phyloP scores from a whole-genome alignment of 2,797 vertebrate genomes.

The Platalea minor region DNA sequence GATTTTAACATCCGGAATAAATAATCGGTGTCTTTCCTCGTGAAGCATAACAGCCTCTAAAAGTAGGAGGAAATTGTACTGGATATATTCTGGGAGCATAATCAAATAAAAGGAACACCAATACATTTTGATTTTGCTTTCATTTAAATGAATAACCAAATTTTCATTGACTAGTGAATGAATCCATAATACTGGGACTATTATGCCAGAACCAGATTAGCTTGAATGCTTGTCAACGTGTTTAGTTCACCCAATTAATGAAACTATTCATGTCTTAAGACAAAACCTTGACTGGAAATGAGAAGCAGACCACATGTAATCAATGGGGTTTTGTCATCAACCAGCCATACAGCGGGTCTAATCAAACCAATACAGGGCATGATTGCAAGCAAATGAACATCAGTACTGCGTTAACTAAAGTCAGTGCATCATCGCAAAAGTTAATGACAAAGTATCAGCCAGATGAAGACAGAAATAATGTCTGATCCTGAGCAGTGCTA shows the following conservation, averaged over 20 bases:
- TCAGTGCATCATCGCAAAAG: neutral
- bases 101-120: slow-evolving; percentile 29
- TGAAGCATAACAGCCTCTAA: neutral
- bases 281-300: slow-evolving; percentile 44
- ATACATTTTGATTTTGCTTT: slow-evolving; percentile 38
- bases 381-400: slow-evolving; percentile 5
- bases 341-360: neutral
- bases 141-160: slow-evolving; percentile 39
- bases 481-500: neutral
- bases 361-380: slow-evolving; percentile 16
- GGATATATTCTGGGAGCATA: slow-evolving; percentile 1
- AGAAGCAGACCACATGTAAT: slow-evolving; percentile 46
- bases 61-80: slow-evolving; percentile 5
- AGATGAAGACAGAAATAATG: neutral
- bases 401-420: neutral
- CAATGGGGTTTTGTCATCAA: slow-evolving; percentile 42
- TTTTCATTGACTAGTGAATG: slow-evolving; percentile 3
- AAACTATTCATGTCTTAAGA: slow-evolving; percentile 35
- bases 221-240: neutral
- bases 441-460: neutral
- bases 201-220: neutral
- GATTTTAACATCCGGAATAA: neutral
- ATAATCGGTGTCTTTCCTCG: neutral
- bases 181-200: slow-evolving; percentile 18
- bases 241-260: slow-evolving; percentile 56